A percentile compares a stretch with the other conserved stretches of the same genome.
Conservation (phyloP, 2,888 invertebrate genomes). For the Hymenopus coronatus region DNA sequence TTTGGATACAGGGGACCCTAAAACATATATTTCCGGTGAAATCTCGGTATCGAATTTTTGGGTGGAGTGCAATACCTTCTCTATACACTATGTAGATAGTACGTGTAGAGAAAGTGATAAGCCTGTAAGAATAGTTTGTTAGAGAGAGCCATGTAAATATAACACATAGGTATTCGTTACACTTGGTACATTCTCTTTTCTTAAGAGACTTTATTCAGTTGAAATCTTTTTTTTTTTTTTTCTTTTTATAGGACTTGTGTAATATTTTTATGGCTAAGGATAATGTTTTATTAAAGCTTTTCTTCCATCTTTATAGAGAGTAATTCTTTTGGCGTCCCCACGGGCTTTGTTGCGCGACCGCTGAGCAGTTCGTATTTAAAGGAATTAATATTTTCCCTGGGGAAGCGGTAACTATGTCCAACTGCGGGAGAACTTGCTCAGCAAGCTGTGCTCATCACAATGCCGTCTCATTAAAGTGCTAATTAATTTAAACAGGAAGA, state of each 20-base stretch:
- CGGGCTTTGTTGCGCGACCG: background rate
- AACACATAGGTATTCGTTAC: too few relatives aligned
- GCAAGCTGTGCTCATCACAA: background rate
- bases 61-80: too few relatives aligned
- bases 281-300: background rate
- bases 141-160: too few relatives aligned
- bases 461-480: background rate
- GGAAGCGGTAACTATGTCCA: background rate
- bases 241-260: background rate
- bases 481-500: background rate
- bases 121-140: too few relatives aligned
- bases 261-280: background rate
- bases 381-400: background rate
- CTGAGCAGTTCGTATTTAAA: background rate
- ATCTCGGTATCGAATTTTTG: too few relatives aligned
- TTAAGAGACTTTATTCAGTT: background rate
- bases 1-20: too few relatives aligned
- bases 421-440: background rate
- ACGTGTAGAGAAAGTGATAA: too few relatives aligned
- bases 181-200: background rate
- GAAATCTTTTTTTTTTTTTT: background rate
- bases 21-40: too few relatives aligned
- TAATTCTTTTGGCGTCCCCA: background rate
- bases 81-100: too few relatives aligned
- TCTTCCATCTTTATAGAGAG: background rate